Evolutionary conservation across 2,797 vertebrate species (phyloP).

Genomic region (Microcaecilia unicolor): DNA sequence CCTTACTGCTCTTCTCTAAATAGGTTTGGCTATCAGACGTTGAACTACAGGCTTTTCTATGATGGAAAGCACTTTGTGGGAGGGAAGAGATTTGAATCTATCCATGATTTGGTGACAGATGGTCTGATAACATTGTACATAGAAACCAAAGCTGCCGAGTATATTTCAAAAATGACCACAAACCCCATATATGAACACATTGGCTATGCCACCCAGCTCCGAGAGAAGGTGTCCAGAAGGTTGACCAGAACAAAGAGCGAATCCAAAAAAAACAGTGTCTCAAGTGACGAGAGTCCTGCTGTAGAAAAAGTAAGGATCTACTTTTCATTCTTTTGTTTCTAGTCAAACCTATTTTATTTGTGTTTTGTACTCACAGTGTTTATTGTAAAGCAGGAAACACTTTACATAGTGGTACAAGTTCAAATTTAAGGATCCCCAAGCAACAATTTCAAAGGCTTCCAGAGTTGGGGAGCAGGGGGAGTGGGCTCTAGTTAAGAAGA

Average conservation of each 20-base stretch:
- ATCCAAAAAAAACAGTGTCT: conserved; percentile 74
- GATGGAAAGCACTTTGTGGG: conserved; percentile 97
- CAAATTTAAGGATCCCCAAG: no score
- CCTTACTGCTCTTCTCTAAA: background rate
- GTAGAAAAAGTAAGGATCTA: conserved; percentile 70
- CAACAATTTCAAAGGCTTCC: no score
- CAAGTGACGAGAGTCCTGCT: conserved; percentile 61
- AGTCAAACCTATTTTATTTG: no score
- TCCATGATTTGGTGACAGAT: conserved; percentile 94
- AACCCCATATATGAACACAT: conserved; percentile 97
- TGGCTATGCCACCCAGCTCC: conserved; percentile 85
- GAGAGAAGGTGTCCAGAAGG: conserved; percentile 81
- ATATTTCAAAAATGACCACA: conserved; percentile 97
- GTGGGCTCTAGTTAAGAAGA: no score
- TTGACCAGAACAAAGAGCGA: conserved; percentile 73
- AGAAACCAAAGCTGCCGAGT: conserved; percentile 94
- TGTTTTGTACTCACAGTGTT: no score
- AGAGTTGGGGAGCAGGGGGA: no score
- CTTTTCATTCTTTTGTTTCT: no score
- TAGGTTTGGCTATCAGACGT: conserved; percentile 90
- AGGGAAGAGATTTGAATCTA: conserved; percentile 95
- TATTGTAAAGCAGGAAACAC: no score
- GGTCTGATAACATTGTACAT: conserved; percentile 95
- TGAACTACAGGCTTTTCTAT: conserved; percentile 95
- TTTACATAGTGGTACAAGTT: no score